Conservation (phyloP, 2,888 invertebrate genomes). For the Eupelmus urozonus region DNA sequence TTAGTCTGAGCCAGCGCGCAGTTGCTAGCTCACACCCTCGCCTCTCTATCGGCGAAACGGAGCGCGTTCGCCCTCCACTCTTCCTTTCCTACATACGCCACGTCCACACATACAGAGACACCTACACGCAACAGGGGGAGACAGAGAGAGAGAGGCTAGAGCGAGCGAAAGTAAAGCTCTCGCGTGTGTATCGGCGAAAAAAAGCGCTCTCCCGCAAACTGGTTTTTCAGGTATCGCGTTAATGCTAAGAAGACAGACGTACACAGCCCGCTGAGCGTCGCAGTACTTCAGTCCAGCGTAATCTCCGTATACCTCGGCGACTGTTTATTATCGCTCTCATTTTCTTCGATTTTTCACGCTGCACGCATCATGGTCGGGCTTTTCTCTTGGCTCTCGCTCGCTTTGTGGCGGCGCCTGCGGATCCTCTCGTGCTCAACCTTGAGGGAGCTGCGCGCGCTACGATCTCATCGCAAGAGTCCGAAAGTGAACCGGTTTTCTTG, state of each 20-base stretch:
- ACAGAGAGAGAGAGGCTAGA: too few species aligned
- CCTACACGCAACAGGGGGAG: conserved; percentile 44
- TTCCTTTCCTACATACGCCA: neutral
- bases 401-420: too few species aligned
- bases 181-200: conserved; percentile 54
- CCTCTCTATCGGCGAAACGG: conserved; percentile 3
- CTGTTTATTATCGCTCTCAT: neutral
- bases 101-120: neutral
- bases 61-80: neutral
- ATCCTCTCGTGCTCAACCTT: too few species aligned
- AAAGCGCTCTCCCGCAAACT: conserved; percentile 67
- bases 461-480: neutral
- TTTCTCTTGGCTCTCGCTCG: too few species aligned
- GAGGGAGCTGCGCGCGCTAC: too few species aligned
- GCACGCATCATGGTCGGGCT: too few species aligned
- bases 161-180: conserved; percentile 72
- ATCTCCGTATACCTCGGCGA: too few species aligned
- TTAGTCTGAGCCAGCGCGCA: conserved; percentile 42
- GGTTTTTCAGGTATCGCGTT: conserved; percentile 73
- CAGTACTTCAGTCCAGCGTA: too few species aligned
- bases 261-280: too few species aligned
- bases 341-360: neutral
- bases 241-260: conserved; percentile 69
- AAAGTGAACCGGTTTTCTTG: conserved; percentile 33
- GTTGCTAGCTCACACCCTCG: conserved; percentile 51